Percentiles rank a stretch among this genome's conserved stretches.
Evolutionary conservation across 2,113 vertebrate genomes (phyloP).

Genomic region (Galbula dea): DNA sequence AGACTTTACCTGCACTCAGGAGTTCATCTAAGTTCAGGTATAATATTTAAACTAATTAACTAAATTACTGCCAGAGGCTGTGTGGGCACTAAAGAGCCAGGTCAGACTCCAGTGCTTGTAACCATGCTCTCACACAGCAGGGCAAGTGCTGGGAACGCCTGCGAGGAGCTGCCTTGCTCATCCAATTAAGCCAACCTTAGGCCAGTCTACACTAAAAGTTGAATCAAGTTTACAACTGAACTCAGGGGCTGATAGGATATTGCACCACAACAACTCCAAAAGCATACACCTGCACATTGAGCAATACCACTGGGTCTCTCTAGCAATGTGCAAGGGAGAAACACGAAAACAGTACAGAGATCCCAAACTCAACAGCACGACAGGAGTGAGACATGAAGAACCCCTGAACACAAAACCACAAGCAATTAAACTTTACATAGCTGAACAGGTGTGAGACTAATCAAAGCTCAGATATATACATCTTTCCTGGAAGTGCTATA

Average conservation of each 20-base stretch:
- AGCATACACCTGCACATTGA: rapidly evolving
- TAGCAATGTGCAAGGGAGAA: rapidly evolving
- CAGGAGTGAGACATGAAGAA: not conserved
- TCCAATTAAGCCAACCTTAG: not conserved
- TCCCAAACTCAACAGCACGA: not conserved
- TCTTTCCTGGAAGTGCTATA: not conserved
- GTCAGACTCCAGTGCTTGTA: not conserved
- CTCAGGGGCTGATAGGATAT: rapidly evolving
- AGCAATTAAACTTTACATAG: not conserved
- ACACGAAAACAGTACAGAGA: not conserved
- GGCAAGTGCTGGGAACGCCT: rapidly evolving
- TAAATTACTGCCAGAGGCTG: not conserved
- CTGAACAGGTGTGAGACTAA: not conserved
- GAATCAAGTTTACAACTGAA: not conserved
- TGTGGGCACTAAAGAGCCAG: not conserved
- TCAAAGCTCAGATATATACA: not conserved
- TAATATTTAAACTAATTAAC: not conserved
- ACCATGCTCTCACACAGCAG: not conserved
- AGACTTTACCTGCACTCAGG: not conserved
- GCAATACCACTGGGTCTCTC: not conserved
- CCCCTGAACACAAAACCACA: not conserved
- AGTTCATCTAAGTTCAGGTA: not conserved
- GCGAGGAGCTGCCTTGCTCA: rapidly evolving
- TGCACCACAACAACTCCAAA: not conserved
- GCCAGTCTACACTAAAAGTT: not conserved